Evolutionary conservation across 1,140 invertebrate genomes (phyloP), one percentile per base, ranked within the genome.

Genomic region (Rhynchophorus ferrugineus): DNA sequence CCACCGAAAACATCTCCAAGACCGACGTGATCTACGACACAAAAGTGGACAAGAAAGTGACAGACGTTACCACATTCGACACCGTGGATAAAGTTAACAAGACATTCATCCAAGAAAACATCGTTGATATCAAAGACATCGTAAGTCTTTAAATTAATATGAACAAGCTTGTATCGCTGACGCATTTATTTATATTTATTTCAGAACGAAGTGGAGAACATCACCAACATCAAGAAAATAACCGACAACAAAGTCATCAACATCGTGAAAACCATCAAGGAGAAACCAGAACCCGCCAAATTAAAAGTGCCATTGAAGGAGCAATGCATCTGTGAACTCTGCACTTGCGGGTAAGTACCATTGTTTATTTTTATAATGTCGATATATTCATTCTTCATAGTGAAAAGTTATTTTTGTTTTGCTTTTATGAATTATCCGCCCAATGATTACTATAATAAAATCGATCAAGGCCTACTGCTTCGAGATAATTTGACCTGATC

Each of bases 261-360:
- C 41, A 66, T 69, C 38, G 65, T 62, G 39, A 67, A 69, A 49
- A 63, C 63, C 3, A 58, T 68, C 49, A 75, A 71, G 63, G 75
- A 77, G 66, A 63, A 68, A 9, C 51, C 60, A 39, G 54, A 60
- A 22, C 54, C 58, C 9, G 68, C 60, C n/a, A 61, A 68, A 44
- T 52, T 60, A 39, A 61, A 59, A 38, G 39, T 61, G 8, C 74
- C 73, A 2, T 45, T 69, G 37, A 87, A 87, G 67, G 87, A 90
- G 67, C 83, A 87, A 68, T 91, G 89, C 64, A 88, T 91, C 58
- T 91, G 89, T 69, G 86, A 91, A 73, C 83, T 91, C 35, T 91
- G 89, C 67, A 91, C 87, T 63, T 91, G 89, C 71, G 89, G 89
- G 89, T 91, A 74, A 84, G 85, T 82, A n/a, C n/a, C n/a, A n/a